phyloP scores from a whole-genome alignment of 2,113 vertebrate genomes.

The Fregetta grallaria region DNA sequence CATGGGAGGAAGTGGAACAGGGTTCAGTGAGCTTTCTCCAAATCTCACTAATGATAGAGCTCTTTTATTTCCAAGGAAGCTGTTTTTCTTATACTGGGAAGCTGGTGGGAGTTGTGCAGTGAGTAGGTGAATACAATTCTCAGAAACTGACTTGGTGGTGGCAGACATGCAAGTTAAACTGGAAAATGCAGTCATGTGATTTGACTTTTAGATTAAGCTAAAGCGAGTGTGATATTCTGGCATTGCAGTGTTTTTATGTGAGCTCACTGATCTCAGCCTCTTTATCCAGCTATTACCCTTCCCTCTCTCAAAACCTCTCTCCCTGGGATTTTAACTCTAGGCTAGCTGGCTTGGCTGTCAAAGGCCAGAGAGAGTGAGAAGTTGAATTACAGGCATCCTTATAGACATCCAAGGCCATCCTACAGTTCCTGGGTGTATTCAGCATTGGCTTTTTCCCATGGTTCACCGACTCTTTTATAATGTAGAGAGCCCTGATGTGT shows the following conservation, averaged over 20 bases:
- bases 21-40: neutral
- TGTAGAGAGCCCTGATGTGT: neutral
- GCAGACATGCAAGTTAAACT: constrained; percentile 36
- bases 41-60: neutral
- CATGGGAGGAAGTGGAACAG: neutral
- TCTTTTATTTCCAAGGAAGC: neutral
- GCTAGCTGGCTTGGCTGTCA: neutral
- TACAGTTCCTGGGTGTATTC: neutral
- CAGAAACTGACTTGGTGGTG: neutral
- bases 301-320: neutral
- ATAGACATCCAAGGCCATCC: neutral
- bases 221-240: neutral
- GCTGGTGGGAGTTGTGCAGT: neutral
- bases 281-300: neutral
- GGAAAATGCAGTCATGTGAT: constrained; percentile 15
- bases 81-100: neutral
- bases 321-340: neutral
- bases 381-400: neutral
- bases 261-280: neutral
- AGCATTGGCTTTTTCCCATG: neutral
- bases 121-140: constrained; percentile 8
- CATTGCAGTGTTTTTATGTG: neutral
- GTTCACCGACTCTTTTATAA: neutral
- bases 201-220: constrained; percentile 17
- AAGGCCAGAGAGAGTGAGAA: neutral